A percentile compares a stretch with the other conserved stretches of the same genome.
Conservation (phyloP, 2,888 invertebrate genomes). For the Synanthedon myopaeformis region DNA sequence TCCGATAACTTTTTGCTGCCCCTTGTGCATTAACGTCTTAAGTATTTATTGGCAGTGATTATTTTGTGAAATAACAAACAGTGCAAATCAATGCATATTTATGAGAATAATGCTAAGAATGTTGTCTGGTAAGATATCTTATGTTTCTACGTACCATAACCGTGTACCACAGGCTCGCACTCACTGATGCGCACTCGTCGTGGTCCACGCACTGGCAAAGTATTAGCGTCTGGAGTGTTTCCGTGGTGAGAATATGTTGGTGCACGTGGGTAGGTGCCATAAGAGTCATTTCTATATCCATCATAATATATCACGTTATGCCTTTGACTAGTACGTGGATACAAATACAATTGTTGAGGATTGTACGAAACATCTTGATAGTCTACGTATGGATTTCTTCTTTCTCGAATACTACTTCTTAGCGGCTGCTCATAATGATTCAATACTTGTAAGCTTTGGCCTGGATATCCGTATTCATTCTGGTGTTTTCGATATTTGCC, state of each 20-base stretch:
- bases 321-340: conserved; percentile 4
- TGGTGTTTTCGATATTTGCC: conserved; percentile 49
- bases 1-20: too few species aligned
- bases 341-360: conserved; percentile 19
- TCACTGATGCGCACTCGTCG: conserved; percentile 60
- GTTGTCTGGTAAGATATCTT: conserved; percentile 4
- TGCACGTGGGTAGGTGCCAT: conserved; percentile 41
- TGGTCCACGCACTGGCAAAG: conserved; percentile 41
- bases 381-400: conserved; percentile 40
- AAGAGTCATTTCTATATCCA: conserved; percentile 6
- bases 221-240: conserved; percentile 32
- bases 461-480: conserved; percentile 47
- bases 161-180: conserved; percentile 45
- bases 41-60: too few species aligned
- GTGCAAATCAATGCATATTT: too few species aligned
- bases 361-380: conserved; percentile 29
- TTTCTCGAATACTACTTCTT: conserved; percentile 23
- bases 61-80: too few species aligned
- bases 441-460: conserved; percentile 51
- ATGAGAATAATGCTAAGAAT: too few species aligned
- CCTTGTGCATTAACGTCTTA: too few species aligned
- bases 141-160: conserved; percentile 47
- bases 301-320: background rate
- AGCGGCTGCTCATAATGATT: conserved; percentile 39
- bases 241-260: conserved; percentile 20